Evolutionary conservation across 2,797 vertebrate genomes (phyloP).

Genomic region (Lemur catta): DNA sequence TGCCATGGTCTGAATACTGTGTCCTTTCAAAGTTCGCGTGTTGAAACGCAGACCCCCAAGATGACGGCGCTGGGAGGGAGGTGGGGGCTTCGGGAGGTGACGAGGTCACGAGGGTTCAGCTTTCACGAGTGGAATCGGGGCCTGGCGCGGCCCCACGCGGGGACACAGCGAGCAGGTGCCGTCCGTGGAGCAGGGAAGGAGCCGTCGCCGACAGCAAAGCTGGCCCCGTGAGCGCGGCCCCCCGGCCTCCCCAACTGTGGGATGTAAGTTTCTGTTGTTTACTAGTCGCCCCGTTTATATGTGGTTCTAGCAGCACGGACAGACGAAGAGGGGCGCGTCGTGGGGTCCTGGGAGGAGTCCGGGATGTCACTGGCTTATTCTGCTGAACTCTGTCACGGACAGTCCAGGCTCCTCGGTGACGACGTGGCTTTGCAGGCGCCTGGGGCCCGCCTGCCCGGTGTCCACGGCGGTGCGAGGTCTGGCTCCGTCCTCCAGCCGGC

Average conservation of each 20-base stretch:
- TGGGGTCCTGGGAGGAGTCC: background rate
- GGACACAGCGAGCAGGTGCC: background rate
- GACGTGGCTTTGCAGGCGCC: rapidly evolving
- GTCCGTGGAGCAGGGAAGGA: no score
- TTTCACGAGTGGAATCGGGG: background rate
- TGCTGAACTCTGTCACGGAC: background rate
- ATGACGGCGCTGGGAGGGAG: background rate
- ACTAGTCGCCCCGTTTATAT: no score
- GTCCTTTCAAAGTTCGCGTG: background rate
- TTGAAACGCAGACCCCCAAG: no score
- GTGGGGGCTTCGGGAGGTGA: background rate
- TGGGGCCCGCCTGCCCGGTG: rapidly evolving
- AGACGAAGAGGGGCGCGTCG: background rate
- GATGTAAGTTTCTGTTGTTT: background rate
- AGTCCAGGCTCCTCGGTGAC: background rate
- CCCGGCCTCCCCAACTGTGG: background rate
- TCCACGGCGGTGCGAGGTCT: background rate
- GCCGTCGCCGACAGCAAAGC: background rate
- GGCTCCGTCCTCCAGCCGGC: no score
- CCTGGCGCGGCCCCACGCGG: no score
- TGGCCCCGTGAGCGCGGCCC: background rate
- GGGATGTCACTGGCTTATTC: no score
- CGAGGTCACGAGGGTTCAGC: background rate
- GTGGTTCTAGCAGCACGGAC: background rate
- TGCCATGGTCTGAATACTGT: no score